Percentiles rank a stretch among this genome's conserved stretches.
These are phyloP conservation scores for Trachymyrmex septentrionalis DNA, from an alignment of 1,140 invertebrate species.

Conservation along the genomic window DNA sequence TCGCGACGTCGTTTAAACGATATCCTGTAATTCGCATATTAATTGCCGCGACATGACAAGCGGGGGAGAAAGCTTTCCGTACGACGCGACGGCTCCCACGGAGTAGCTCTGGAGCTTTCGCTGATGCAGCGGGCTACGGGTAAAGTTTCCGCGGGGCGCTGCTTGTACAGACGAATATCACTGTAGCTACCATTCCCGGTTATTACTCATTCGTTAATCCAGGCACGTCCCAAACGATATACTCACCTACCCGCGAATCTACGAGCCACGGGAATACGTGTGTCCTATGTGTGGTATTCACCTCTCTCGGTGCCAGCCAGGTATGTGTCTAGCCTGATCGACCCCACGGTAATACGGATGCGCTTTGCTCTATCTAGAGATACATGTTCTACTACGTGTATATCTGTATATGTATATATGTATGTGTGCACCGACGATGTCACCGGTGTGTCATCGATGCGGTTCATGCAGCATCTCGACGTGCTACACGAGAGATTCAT, in stretches of 20 bases:
- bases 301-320: slow-evolving; percentile 5
- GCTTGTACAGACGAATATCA: slow-evolving; percentile 64
- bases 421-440: slow-evolving; percentile 40
- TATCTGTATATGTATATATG: slow-evolving; percentile 3
- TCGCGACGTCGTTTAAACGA: slow-evolving; percentile 62
- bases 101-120: slow-evolving; percentile 66
- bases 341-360: slow-evolving; percentile 49
- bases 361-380: slow-evolving; percentile 37
- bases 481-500: slow-evolving; percentile 64
- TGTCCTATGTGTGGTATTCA: neutral
- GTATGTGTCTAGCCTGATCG: slow-evolving; percentile 52
- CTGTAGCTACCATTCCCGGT: slow-evolving; percentile 75
- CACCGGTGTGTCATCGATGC: slow-evolving; percentile 70
- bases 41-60: slow-evolving; percentile 70
- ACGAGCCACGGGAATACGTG: neutral
- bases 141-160: slow-evolving; percentile 73
- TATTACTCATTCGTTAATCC: slow-evolving; percentile 82
- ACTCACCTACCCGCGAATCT: slow-evolving; percentile 70
- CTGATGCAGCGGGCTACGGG: slow-evolving; percentile 1
- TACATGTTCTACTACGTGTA: slow-evolving; percentile 35
- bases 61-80: slow-evolving; percentile 65
- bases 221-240: slow-evolving; percentile 79
- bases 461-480: slow-evolving; percentile 64
- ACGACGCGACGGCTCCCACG: slow-evolving; percentile 50
- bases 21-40: slow-evolving; percentile 77